A percentile compares a stretch with the other conserved stretches of the same genome.
These are phyloP conservation scores for Entelurus aequoreus DNA, from an alignment of 2,113 vertebrate species.

Conservation along the genomic window DNA sequence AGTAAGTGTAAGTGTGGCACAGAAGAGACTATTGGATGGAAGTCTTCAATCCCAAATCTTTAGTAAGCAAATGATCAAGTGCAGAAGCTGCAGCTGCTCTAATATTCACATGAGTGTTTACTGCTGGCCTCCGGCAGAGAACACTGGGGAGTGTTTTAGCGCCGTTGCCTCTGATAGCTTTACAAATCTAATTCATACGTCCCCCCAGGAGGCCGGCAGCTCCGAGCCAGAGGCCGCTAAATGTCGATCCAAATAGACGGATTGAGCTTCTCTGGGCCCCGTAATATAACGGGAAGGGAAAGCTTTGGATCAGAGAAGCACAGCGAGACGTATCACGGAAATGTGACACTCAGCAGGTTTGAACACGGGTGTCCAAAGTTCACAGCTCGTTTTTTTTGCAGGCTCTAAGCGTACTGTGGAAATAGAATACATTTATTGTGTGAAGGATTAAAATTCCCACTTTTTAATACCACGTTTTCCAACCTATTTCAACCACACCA, in stretches of 20 bases:
- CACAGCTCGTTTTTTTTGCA: too few relatives aligned
- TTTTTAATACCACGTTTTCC: too few relatives aligned
- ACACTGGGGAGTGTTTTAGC: conserved; percentile 29
- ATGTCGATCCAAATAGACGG: conserved; percentile 26
- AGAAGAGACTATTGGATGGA: conserved; percentile 30
- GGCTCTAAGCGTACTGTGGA: too few relatives aligned
- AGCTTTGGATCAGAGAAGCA: conserved; percentile 5
- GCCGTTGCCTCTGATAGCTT: conserved; percentile 33
- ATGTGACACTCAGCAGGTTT: too few relatives aligned
- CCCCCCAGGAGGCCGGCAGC: conserved; percentile 21
- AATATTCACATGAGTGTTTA: conserved; percentile 29
- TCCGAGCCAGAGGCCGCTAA: conserved; percentile 4
- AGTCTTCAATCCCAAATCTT: conserved; percentile 41
- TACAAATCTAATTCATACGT: conserved; percentile 45
- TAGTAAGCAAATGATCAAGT: conserved; percentile 60
- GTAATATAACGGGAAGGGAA: not conserved
- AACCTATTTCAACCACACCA: too few relatives aligned
- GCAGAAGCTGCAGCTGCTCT: conserved; percentile 43
- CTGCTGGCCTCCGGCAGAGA: conserved; percentile 26
- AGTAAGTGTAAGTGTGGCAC: conserved; percentile 6
- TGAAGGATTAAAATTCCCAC: too few relatives aligned
- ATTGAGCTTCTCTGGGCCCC: conserved; percentile 11
- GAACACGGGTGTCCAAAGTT: too few relatives aligned
- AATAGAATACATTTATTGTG: too few relatives aligned
- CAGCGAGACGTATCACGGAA: too few relatives aligned